Evolutionary conservation across 1,140 invertebrate species (phyloP), one percentile per base, ranked within the genome.

Genomic region (Drosophila repletoides): DNA sequence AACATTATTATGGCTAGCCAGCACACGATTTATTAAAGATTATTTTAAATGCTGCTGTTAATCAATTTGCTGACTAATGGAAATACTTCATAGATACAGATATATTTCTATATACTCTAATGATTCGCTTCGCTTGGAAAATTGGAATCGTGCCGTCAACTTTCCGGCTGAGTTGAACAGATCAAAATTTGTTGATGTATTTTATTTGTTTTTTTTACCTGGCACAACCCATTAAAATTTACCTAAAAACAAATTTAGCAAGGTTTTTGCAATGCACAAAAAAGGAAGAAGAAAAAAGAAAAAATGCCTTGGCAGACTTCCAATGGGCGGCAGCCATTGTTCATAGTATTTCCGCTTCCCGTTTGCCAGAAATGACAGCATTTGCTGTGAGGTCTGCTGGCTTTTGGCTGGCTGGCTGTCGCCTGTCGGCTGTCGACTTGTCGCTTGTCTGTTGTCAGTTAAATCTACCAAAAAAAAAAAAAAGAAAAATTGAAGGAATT

Each of bases 371-470:
- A 75, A 56, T 72, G 70, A 53, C 76, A 65, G 61, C 29, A 65
- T 49, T 76, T 73, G 15, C 21, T 24, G 24, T 5, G 19, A 2
- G 19, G 24, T 12, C n/a, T n/a, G n/a, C n/a, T n/a, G n/a, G n/a
- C n/a, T n/a, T n/a, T n/a, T n/a, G n/a, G n/a, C n/a, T n/a, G n/a
- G n/a, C n/a, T n/a, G n/a, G 9, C 6, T 34, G 22, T 76, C 49
- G 61, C 46, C 73, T 81, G 76, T 81, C 76, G 60, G 26, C 71
- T 65, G 55, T 63, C 56, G 24, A 24, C n/a, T 6, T 60, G 60
- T 38, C 38, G 21, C 14, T 2, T 64, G 12, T 31, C 43, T 12
- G n/a, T 22, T 53, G 49, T 53, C 64, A 40, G 33, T 48, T 65
- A 63, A 59, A 48, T 14, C 21, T 7, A 52, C 21, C 24, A 43